Base-by-base conservation (phyloP, 2,888 invertebrate genomes). In the Pasiphila rectangulata region DNA sequence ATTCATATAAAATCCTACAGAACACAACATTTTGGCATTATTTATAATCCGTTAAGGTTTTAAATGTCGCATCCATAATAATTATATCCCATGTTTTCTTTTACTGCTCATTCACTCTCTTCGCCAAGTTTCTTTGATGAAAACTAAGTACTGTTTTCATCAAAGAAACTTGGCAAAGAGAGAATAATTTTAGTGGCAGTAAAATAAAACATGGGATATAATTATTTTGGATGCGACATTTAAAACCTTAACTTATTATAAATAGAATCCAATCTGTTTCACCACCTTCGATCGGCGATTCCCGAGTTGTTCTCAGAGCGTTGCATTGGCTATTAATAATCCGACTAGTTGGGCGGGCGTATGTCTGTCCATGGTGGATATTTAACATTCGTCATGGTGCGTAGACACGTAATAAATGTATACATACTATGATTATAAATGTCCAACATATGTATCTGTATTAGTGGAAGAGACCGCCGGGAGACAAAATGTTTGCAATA, bases 251-350 rank as follows among this genome's bases (percentile, higher is more conserved):
- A 4, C 2, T 5, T 6, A 5, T 35, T 50, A 34, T 25, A 45
- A 45, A 45, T 45, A 50, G 40, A 41, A 32, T 37, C 10, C 5
- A 30, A 48, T 21, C 10, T 34, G 25, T 30, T 38, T 43, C n/a
- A 24, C 32, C 21, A 35, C 7, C 39, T 40, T 36, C 21, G 46
- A 42, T 51, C 38, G 34, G 17, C 10, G 30, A 17, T 32, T 23
- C 23, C 19, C 9, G 29, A 16, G 29, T 13, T 32, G 15, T 17
- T 34, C 24, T 10, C 24, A 12, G 19, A 20, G 29, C 23, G 32
- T 38, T 42, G 47, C 38, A 30, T 24, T 21, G 12, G 9, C 40
- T 51, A 51, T 46, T 43, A 46, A 46, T 51, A 51, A 47, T 46
- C 40, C 32, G 32, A 43, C 39, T 25, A 47, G 44, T 44, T 44